Conservation (phyloP, 2,888 invertebrate species). For the Drosophila emarginata region DNA sequence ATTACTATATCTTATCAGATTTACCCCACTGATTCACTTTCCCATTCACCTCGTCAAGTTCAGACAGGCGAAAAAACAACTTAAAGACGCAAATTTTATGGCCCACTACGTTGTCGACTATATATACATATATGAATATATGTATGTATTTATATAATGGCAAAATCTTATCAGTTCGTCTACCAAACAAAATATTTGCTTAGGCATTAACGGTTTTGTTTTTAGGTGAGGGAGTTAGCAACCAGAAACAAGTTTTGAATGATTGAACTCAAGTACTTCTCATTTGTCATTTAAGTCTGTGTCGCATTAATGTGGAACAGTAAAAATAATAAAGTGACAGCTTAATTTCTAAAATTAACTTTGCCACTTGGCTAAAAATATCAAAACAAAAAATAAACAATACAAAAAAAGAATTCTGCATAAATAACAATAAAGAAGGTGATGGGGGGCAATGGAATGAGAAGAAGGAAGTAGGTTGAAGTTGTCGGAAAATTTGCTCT, state of each 20-base stretch:
- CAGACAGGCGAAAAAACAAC: background rate
- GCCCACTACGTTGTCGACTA: background rate
- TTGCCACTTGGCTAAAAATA: conserved; percentile 34
- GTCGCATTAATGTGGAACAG: conserved; percentile 28
- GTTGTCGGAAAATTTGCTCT: conserved; percentile 32
- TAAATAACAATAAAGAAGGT: conserved; percentile 20
- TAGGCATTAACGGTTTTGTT: background rate
- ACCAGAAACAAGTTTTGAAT: conserved; percentile 18
- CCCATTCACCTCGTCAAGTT: background rate
- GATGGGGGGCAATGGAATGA: conserved; percentile 18
- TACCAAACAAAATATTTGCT: conserved; percentile 4
- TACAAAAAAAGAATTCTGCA: conserved; percentile 29
- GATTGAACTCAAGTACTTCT: conserved; percentile 1
- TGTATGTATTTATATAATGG: background rate
- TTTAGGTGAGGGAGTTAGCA: conserved; percentile 32
- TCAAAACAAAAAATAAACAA: conserved; percentile 1
- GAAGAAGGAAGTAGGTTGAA: background rate
- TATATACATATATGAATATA: too few species aligned
- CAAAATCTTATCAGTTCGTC: conserved; percentile 2
- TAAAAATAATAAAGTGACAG: conserved; percentile 20
- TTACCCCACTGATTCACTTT: conserved; percentile 1
- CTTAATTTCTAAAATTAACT: conserved; percentile 32
- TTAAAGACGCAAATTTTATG: background rate
- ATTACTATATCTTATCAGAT: conserved; percentile 13
- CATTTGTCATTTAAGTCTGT: conserved; percentile 28